Evolutionary conservation across 1,140 invertebrate genomes (phyloP).

Genomic region (Panagrolaimus sp.): DNA sequence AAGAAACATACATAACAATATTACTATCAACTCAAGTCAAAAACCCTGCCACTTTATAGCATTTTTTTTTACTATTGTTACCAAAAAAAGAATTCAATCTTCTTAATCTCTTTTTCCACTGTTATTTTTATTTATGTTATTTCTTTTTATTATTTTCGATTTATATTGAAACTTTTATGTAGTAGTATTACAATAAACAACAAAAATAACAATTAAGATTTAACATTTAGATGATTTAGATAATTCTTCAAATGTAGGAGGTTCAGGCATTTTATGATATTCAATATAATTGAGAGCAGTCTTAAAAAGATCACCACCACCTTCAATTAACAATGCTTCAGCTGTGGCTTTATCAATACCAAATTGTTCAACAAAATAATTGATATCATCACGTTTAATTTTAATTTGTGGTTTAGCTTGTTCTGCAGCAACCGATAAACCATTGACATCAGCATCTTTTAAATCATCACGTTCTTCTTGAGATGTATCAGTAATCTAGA

Average conservation of each 20-base stretch:
- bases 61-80: not conserved
- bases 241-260: too few species aligned
- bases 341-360: slow-evolving; percentile 1
- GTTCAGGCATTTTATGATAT: slow-evolving; percentile 6
- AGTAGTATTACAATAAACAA: too few species aligned
- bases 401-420: not conserved
- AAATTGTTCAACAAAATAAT: slow-evolving; percentile 10
- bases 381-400: not conserved
- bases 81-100: not conserved
- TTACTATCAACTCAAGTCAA: not conserved
- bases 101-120: not conserved
- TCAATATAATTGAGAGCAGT: not conserved
- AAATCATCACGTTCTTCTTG: not conserved
- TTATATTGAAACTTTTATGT: too few species aligned
- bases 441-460: not conserved
- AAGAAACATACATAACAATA: too few species aligned
- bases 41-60: not conserved
- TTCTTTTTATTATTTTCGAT: not conserved
- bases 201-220: too few species aligned
- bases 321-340: not conserved
- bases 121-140: not conserved
- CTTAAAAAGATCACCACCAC: slow-evolving; percentile 2
- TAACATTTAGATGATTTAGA: too few species aligned
- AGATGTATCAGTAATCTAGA: not conserved
- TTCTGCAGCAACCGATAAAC: not conserved